Conservation (phyloP, 1,140 invertebrate genomes). For the Ganaspis sp. region DNA sequence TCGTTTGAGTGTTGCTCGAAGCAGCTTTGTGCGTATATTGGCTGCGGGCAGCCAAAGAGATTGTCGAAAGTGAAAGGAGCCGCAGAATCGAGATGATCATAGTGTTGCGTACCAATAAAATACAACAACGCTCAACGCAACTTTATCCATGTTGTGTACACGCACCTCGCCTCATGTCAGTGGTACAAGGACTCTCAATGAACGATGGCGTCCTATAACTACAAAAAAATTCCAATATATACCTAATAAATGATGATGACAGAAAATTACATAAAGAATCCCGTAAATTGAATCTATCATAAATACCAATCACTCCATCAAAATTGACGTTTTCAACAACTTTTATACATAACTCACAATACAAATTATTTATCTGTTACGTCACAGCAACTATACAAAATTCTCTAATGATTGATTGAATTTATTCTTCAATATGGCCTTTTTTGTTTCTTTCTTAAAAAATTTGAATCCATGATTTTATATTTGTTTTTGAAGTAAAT, state of each 20-base stretch:
- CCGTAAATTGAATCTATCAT: slow-evolving; percentile 13
- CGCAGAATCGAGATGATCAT: slow-evolving; percentile 63
- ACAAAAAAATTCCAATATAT: slow-evolving; percentile 19
- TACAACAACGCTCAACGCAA: slow-evolving; percentile 50
- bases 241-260: slow-evolving; percentile 16
- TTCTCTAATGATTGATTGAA: not conserved
- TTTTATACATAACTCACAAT: slow-evolving; percentile 6
- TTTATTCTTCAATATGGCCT: slow-evolving; percentile 1
- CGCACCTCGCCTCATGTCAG: slow-evolving; percentile 48
- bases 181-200: slow-evolving; percentile 57
- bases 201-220: slow-evolving; percentile 52
- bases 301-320: slow-evolving; percentile 7
- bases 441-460: no score
- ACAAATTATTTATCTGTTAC: slow-evolving; percentile 3
- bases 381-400: not conserved
- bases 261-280: slow-evolving; percentile 17
- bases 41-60: slow-evolving; percentile 51
- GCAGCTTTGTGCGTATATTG: slow-evolving; percentile 30
- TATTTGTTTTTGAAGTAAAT: no score
- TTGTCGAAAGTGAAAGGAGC: slow-evolving; percentile 65
- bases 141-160: slow-evolving; percentile 54
- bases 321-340: slow-evolving; percentile 9
- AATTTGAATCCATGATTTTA: no score
- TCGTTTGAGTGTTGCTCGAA: slow-evolving; percentile 36
- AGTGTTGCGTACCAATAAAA: slow-evolving; percentile 46